Evolutionary conservation across 2,888 invertebrate genomes (phyloP).

Genomic region (Azorinus chamasolen): DNA sequence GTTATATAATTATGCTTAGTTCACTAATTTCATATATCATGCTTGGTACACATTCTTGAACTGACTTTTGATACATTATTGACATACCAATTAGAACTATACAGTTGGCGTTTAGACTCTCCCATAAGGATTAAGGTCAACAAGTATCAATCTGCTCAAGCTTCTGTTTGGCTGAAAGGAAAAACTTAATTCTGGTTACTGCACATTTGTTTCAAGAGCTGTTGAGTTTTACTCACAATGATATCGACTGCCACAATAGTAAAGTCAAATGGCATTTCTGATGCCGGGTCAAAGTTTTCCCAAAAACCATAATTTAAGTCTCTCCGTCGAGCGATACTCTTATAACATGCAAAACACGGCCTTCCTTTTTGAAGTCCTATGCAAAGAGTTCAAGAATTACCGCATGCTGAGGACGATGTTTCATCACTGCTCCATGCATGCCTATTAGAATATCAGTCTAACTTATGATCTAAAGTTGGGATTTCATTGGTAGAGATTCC

Average conservation of each 20-base stretch:
- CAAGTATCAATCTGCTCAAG: too few species aligned
- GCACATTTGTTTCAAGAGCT: too few species aligned
- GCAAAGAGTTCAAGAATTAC: slow-evolving; percentile 78
- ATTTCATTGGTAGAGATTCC: slow-evolving; percentile 72
- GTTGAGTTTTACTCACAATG: slow-evolving; percentile 45
- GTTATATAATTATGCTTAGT: too few species aligned
- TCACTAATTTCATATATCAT: too few species aligned
- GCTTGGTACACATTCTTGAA: too few species aligned
- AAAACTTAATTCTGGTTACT: too few species aligned
- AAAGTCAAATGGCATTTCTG: slow-evolving; percentile 56
- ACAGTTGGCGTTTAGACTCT: too few species aligned
- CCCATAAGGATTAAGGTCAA: too few species aligned
- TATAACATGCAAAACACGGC: slow-evolving; percentile 70
- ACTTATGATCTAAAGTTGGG: slow-evolving; percentile 74
- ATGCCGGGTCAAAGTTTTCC: slow-evolving; percentile 68
- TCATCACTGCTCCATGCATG: slow-evolving; percentile 84
- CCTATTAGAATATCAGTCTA: slow-evolving; percentile 80
- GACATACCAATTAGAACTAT: too few species aligned
- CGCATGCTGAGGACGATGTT: slow-evolving; percentile 75
- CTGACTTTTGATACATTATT: too few species aligned
- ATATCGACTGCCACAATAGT: slow-evolving; percentile 58
- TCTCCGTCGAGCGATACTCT: slow-evolving; percentile 79
- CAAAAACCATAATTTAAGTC: slow-evolving; percentile 73
- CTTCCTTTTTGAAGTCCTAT: slow-evolving; percentile 64
- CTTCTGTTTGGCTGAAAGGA: too few species aligned